phyloP scores from a whole-genome alignment of 2,888 invertebrate species.

The Lucinisca nassula region DNA sequence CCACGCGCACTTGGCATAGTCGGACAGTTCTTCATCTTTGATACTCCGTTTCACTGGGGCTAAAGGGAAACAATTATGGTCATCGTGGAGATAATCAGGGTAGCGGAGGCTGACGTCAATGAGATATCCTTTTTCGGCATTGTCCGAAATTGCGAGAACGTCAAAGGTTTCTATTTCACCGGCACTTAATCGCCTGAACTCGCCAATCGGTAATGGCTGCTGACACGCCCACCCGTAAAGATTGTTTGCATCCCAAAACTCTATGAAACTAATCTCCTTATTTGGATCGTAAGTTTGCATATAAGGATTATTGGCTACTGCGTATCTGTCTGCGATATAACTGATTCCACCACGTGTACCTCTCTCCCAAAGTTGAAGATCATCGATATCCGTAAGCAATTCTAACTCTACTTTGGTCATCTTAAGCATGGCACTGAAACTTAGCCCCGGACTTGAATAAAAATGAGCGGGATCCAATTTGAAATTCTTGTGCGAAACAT shows the following conservation, averaged over 20 bases:
- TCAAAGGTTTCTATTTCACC: neutral
- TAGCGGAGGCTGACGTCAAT: neutral
- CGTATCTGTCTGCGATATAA: conserved; percentile 44
- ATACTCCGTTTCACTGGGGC: neutral
- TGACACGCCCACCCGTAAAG: conserved; percentile 70
- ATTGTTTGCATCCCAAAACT: conserved; percentile 36
- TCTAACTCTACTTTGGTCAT: conserved; percentile 46
- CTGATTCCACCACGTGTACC: conserved; percentile 48
- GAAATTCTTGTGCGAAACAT: conserved; percentile 40
- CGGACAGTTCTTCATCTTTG: neutral
- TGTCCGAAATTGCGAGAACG: neutral
- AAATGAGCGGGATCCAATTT: conserved; percentile 52
- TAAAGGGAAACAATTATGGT: neutral
- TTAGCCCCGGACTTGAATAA: conserved; percentile 52
- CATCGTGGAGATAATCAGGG: neutral
- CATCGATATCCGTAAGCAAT: conserved; percentile 50
- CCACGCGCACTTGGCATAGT: neutral
- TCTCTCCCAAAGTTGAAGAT: conserved; percentile 22
- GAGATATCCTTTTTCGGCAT: neutral
- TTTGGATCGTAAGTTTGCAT: conserved; percentile 54
- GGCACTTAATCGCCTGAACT: conserved; percentile 71
- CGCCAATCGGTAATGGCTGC: conserved; percentile 74
- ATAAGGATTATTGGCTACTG: conserved; percentile 56
- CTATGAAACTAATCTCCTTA: conserved; percentile 47
- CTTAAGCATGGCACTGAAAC: conserved; percentile 34